Evolutionary conservation across 2,113 vertebrate genomes (phyloP).

Genomic region (Lampris incognitus): DNA sequence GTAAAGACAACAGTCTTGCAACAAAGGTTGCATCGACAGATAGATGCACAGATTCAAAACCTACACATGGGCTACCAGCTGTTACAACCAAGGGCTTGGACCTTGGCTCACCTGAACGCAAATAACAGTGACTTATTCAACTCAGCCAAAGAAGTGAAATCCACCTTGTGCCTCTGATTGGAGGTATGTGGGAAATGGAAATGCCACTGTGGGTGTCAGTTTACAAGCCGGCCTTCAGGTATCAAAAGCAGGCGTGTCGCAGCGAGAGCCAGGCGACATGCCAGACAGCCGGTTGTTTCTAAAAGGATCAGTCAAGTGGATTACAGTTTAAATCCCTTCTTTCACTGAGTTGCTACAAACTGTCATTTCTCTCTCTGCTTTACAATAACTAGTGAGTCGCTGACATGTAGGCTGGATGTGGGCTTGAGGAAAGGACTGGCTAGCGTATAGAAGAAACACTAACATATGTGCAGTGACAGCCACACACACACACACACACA

Average conservation of each 20-base stretch:
- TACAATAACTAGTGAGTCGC: slow-evolving; percentile 60
- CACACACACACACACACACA: background rate
- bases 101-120: background rate
- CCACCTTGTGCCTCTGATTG: slow-evolving; percentile 19
- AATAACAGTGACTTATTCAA: slow-evolving; percentile 1
- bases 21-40: too few relatives aligned
- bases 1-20: too few relatives aligned
- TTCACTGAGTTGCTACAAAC: slow-evolving; percentile 66
- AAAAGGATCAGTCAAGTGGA: slow-evolving; percentile 71
- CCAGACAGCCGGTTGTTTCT: slow-evolving; percentile 68
- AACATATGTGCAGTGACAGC: background rate
- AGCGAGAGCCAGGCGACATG: slow-evolving; percentile 58
- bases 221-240: slow-evolving; percentile 67
- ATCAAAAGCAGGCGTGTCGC: slow-evolving; percentile 69
- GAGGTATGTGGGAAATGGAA: slow-evolving; percentile 38
- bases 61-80: too few relatives aligned
- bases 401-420: slow-evolving; percentile 41
- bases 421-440: slow-evolving; percentile 3
- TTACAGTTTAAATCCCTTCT: slow-evolving; percentile 70
- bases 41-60: too few relatives aligned
- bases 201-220: slow-evolving; percentile 65
- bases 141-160: slow-evolving; percentile 9
- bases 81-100: background rate
- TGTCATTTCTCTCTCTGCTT: slow-evolving; percentile 61
- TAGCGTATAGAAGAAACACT: slow-evolving; percentile 9